These are phyloP conservation scores for Cantharis nigra DNA, from an alignment of 2,888 invertebrate species.

Conservation along the genomic window DNA sequence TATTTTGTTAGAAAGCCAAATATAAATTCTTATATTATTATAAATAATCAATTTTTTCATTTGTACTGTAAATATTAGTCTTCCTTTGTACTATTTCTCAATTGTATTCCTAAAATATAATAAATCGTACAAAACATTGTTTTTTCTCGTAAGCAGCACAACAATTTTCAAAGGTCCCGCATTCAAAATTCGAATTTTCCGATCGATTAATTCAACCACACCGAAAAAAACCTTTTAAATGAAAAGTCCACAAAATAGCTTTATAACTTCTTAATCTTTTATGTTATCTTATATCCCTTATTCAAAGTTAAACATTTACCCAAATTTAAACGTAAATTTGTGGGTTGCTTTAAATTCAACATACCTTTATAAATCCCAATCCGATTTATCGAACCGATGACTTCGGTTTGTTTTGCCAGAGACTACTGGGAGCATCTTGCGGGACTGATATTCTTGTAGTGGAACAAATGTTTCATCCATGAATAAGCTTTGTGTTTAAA, in stretches of 20 bases:
- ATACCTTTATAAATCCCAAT: conserved; percentile 43
- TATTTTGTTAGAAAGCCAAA: conserved; percentile 1
- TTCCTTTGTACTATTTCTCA: neutral
- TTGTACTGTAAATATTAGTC: conserved; percentile 1
- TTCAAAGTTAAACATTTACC: conserved; percentile 28
- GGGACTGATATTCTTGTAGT: conserved; percentile 15
- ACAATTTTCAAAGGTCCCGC: neutral
- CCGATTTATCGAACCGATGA: conserved; percentile 47
- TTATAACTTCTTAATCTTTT: conserved; percentile 8
- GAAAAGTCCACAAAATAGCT: conserved; percentile 17
- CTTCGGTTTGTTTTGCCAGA: conserved; percentile 47
- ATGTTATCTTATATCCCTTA: conserved; percentile 22
- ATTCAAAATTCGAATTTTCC: neutral
- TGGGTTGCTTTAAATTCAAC: conserved; percentile 18
- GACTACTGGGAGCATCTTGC: conserved; percentile 27
- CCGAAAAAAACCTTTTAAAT: neutral
- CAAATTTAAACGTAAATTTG: conserved; percentile 16
- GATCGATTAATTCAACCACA: neutral
- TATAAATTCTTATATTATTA: neutral
- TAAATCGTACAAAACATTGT: neutral
- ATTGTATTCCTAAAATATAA: neutral
- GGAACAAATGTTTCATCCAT: conserved; percentile 25
- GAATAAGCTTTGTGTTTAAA: conserved; percentile 16
- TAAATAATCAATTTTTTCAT: conserved; percentile 5
- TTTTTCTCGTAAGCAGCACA: neutral